phyloP scores from a whole-genome alignment of 2,113 vertebrate genomes.

The Siniperca knerii region DNA sequence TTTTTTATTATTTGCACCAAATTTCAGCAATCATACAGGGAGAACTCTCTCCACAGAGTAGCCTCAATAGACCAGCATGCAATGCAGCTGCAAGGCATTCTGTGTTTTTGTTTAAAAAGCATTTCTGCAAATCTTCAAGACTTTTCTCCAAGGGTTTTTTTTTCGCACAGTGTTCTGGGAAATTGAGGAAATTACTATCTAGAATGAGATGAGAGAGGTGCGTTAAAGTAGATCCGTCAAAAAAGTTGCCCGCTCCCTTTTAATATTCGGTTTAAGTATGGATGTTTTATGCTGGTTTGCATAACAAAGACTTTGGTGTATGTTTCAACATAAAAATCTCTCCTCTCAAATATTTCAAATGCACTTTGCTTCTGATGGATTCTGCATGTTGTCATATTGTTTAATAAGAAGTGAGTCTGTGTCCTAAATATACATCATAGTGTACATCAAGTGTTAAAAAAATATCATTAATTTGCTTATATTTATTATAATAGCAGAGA shows the following conservation, averaged over 20 bases:
- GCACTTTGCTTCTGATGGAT: no score
- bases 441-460: no score
- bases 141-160: background rate
- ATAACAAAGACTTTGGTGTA: no score
- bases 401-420: no score
- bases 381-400: no score
- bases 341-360: no score
- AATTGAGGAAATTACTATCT: background rate
- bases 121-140: background rate
- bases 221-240: background rate
- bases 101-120: no score
- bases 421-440: no score
- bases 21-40: background rate
- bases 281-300: no score
- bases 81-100: background rate
- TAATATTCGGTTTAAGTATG: no score
- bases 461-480: background rate
- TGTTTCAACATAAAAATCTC: no score
- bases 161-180: background rate
- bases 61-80: background rate
- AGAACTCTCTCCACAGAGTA: background rate
- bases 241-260: no score
- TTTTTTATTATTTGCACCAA: background rate
- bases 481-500: background rate
- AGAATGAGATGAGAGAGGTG: background rate